phyloP scores from a whole-genome alignment of 2,888 invertebrate species.

The Globia sparganii region DNA sequence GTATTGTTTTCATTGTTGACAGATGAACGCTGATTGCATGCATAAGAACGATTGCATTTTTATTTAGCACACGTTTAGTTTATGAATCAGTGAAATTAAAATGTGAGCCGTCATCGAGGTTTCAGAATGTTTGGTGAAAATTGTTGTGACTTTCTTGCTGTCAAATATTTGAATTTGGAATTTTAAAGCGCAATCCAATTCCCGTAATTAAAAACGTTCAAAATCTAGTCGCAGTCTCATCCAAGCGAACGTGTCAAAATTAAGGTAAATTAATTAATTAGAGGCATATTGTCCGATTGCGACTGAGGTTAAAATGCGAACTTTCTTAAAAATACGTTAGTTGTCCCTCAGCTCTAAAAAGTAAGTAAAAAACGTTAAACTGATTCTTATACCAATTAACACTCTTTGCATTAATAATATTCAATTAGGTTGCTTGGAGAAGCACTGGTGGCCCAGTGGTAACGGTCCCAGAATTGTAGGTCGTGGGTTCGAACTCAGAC shows the following conservation, averaged over 20 bases:
- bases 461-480: no score
- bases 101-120: constrained; percentile 7
- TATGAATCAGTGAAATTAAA: constrained; percentile 37
- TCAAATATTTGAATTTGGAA: background rate
- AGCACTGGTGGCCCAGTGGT: no score
- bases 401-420: background rate
- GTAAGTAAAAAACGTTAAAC: background rate
- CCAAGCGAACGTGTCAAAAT: background rate
- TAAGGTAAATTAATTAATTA: background rate
- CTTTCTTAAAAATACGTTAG: background rate
- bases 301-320: background rate
- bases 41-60: constrained; percentile 47
- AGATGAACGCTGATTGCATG: constrained; percentile 54
- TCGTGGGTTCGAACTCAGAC: no score
- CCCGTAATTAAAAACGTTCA: background rate
- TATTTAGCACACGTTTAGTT: constrained; percentile 42
- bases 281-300: background rate
- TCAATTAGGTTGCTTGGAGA: background rate
- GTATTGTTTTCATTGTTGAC: constrained; percentile 68
- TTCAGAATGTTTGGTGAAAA: constrained; percentile 25
- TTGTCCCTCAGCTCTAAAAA: background rate
- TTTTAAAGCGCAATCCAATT: background rate
- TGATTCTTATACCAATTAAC: no score
- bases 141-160: background rate
- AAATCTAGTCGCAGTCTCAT: background rate